Evolutionary conservation across 2,113 vertebrate genomes (phyloP).

Genomic region (Arenaria interpres): DNA sequence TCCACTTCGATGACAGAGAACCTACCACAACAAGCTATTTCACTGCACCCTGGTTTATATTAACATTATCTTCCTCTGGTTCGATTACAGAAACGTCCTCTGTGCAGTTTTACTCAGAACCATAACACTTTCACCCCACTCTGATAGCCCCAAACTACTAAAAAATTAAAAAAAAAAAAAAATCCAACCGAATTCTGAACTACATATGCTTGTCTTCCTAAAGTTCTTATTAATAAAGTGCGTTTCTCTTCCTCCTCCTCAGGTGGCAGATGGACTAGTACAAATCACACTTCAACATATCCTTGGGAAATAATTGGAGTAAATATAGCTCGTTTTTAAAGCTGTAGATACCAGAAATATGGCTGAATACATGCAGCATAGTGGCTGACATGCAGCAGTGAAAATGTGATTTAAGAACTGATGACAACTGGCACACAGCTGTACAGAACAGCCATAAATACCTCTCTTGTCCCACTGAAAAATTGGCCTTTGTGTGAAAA

Average conservation of each 20-base stretch:
- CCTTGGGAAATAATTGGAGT: not conserved
- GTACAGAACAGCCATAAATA: not conserved
- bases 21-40: not conserved
- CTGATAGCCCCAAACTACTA: not conserved
- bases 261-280: conserved; percentile 11
- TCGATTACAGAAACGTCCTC: not conserved
- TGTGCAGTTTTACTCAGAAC: not conserved
- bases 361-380: not conserved
- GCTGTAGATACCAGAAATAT: not conserved
- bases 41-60: not conserved
- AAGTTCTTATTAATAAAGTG: not conserved
- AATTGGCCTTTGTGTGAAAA: not conserved
- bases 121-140: not conserved
- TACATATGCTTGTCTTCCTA: not conserved
- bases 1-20: fast-evolving
- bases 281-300: not conserved
- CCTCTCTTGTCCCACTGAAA: not conserved
- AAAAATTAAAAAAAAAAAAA: not conserved
- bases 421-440: not conserved
- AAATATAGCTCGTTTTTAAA: not conserved
- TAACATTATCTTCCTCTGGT: not conserved
- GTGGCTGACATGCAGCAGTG: not conserved
- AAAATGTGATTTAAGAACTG: not conserved
- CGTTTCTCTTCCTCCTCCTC: conserved; percentile 11
- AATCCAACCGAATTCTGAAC: not conserved